These are phyloP conservation scores for Phortica magna DNA, from an alignment of 2,888 invertebrate genomes.

Conservation along the genomic window DNA sequence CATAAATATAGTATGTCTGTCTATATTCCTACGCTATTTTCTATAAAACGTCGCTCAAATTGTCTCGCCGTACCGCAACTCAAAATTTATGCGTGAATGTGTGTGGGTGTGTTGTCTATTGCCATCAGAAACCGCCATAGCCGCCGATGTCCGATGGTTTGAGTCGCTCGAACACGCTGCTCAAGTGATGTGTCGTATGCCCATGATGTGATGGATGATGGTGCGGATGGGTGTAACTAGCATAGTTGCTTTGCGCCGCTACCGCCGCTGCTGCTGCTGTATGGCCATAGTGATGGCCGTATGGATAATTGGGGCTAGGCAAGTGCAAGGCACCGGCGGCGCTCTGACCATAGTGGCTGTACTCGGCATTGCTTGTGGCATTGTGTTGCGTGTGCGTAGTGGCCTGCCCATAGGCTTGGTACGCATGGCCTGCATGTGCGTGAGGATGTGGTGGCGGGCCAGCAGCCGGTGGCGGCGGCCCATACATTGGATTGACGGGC, in stretches of 20 bases:
- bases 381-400: slow-evolving; percentile 68
- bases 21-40: too few species aligned
- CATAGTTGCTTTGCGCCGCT: slow-evolving; percentile 59
- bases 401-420: slow-evolving; percentile 60
- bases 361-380: slow-evolving; percentile 52
- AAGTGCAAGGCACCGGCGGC: slow-evolving; percentile 81
- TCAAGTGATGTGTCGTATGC: slow-evolving; percentile 73
- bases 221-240: slow-evolving; percentile 62
- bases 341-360: slow-evolving; percentile 48
- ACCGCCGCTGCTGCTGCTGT: slow-evolving; percentile 29
- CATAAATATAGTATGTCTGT: too few species aligned
- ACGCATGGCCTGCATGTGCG: slow-evolving; percentile 48
- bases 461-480: slow-evolving; percentile 43
- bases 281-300: slow-evolving; percentile 75
- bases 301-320: slow-evolving; percentile 85
- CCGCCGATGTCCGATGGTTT: slow-evolving; percentile 80
- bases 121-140: slow-evolving; percentile 79
- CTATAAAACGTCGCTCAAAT: too few species aligned
- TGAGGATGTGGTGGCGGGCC: slow-evolving; percentile 37
- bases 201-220: slow-evolving; percentile 62
- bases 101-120: slow-evolving; percentile 1
- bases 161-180: slow-evolving; percentile 78
- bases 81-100: not conserved
- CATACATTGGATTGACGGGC: slow-evolving; percentile 79
- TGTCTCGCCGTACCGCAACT: too few species aligned